Conservation (phyloP, 2,888 invertebrate genomes). For the Hydrotaea cyrtoneurina region DNA sequence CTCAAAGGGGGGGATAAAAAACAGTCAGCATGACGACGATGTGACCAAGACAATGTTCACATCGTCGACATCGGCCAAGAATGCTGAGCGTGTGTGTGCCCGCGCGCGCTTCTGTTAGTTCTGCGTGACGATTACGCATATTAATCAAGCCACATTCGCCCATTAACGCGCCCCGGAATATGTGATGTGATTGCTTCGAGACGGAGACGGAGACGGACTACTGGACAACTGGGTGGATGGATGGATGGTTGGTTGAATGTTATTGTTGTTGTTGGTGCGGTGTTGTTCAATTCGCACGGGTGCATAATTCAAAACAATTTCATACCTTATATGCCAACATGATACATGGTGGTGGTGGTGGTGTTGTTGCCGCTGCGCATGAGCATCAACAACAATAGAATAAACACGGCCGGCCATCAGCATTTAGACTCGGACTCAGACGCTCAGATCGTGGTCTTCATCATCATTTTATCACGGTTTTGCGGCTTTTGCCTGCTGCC, state of each 20-base stretch:
- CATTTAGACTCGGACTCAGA: background rate
- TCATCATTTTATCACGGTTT: slow-evolving; percentile 67
- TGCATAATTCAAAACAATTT: slow-evolving; percentile 70
- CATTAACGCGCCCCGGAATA: slow-evolving; percentile 53
- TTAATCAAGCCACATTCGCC: slow-evolving; percentile 63
- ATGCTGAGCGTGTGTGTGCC: slow-evolving; percentile 32
- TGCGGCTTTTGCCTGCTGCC: slow-evolving; percentile 30
- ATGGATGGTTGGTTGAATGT: background rate
- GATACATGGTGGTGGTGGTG: slow-evolving; percentile 60
- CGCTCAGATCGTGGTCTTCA: slow-evolving; percentile 41
- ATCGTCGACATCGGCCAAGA: background rate
- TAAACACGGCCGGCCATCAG: background rate
- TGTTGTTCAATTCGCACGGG: slow-evolving; percentile 64
- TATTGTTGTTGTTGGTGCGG: slow-evolving; percentile 44
- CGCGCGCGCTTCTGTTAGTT: slow-evolving; percentile 55
- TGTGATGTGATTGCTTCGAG: slow-evolving; percentile 20
- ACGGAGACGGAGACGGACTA: slow-evolving; percentile 48
- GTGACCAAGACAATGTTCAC: background rate
- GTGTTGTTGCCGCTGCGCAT: slow-evolving; percentile 37
- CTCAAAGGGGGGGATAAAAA: slow-evolving; percentile 33
- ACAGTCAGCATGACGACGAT: slow-evolving; percentile 68
- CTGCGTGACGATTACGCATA: slow-evolving; percentile 68
- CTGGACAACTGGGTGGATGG: background rate
- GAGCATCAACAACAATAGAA: slow-evolving; percentile 25
- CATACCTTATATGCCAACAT: slow-evolving; percentile 68